Base-by-base conservation (phyloP, 2,797 vertebrate species). In the Mormyrops attenuatus region DNA sequence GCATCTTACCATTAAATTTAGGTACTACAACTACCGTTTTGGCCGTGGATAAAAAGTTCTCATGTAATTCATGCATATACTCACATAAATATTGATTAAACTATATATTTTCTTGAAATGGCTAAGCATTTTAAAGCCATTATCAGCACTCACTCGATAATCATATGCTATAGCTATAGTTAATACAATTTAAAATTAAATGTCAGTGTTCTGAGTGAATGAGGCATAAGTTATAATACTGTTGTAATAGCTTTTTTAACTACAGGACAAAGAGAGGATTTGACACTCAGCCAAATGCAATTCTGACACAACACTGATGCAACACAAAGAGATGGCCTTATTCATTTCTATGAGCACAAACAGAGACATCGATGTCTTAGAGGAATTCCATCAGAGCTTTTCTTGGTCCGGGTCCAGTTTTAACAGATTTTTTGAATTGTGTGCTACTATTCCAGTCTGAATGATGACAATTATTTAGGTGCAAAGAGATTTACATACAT, bases 11-110 rank as follows among this genome's bases (percentile, higher is more conserved):
- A 47, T 84, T 47, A 50, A 11, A 50, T 47, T 26, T 85, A 47
- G 8, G 1, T 47, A 50, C 41, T 47, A 50, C 9, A 47, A 50
- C 38, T 84, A 47, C 47, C 20, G 8, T 50, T 50, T 26, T 85
- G 44, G n/a, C 82, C 9, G 8, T 85, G 41, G n/a, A 50, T 3
- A 44, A 77, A 69, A 77, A 7, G 38, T 80, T 44, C 44, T 44
- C 26, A 47, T 85, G n/a, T 11, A 44, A 50, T 47, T 44, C 82
- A 85, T n/a, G 7, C 41, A 47, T 47, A 49, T 50, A 11, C 2
- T 82, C 41, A 73, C 73, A 80, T 80, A 20, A 80, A 80, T 80
- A 80, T 44, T 80, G 73, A 80, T 80, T 80, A 20, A 80, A n/a
- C 73, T 80, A 80, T 44, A 20, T 20, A 44, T 80, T 80, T 41